Base-by-base conservation (phyloP, 2,888 invertebrate genomes). In the Nebria salina region DNA sequence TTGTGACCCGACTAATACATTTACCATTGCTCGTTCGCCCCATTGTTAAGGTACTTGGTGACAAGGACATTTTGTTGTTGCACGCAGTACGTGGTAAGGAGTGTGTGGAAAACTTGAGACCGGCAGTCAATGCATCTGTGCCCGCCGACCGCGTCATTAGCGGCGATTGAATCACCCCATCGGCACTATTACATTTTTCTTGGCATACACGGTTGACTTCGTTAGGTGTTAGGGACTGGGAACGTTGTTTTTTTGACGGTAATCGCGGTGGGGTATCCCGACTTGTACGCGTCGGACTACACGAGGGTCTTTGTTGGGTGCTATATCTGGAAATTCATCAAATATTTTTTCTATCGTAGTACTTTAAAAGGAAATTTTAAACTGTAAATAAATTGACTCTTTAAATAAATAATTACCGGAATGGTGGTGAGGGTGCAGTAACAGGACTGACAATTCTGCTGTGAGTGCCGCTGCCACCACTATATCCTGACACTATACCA, bases 161-260 rank as follows among this genome's bases (percentile, higher is more conserved):
- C 43, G 90, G 88, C 2, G 88, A 86, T 85, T 92, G 93, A 78
- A 93, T 93, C 0, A 94, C 91, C 4, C 94, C 94, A 86, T 94
- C 94, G 2, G 93, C 94, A 86, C 94, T 94, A 68, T 92, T 93
- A 84, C 93, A 93, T 86, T 93, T 93, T 34, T 93, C 93, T 77
- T 89, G 89, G 64, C 88, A 87, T 6, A 87, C 85, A 77, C 87
- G 86, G 83, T 91, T 84, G 86, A 90, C 89, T 90, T 92, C 92
- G 0, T 89, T 89, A 0, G 95, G 95, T 0, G 95, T 95, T 54
- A 96, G 88, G 0, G 95, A 95, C 86, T 95, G 94, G n/a, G 95
- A 95, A 82, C 95, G 91, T 87, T 95, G 95, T 86, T 93, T 93
- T 86, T 93, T 91, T 64, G 90, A 90, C 9, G 91, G 91, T 82